These are phyloP conservation scores for Drosophila oshimai DNA, from an alignment of 1,140 invertebrate species.

Conservation along the genomic window DNA sequence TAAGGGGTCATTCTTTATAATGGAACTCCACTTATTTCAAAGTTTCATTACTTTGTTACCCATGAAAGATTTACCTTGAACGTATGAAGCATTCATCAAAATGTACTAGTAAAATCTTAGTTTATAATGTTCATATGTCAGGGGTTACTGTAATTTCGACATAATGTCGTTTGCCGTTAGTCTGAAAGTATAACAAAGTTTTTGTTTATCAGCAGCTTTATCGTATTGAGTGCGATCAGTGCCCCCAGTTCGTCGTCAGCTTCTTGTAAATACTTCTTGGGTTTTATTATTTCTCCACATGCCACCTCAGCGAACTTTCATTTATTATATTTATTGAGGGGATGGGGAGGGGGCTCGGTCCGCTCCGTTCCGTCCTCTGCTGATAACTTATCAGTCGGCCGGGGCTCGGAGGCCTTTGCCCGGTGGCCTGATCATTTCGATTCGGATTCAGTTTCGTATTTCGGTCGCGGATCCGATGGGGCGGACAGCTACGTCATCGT, in stretches of 20 bases:
- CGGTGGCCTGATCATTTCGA: constrained; percentile 39
- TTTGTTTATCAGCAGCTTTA: too few relatives aligned
- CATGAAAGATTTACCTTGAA: too few relatives aligned
- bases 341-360: background rate
- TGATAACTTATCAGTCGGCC: constrained; percentile 34
- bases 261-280: background rate
- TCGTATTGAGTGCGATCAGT: background rate
- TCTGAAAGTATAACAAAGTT: background rate
- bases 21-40: too few relatives aligned
- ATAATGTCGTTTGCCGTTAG: background rate
- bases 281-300: background rate
- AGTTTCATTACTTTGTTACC: too few relatives aligned
- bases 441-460: constrained; percentile 7
- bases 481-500: constrained; percentile 5
- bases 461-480: constrained; percentile 5
- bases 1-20: too few relatives aligned
- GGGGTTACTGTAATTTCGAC: background rate
- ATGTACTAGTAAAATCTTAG: background rate
- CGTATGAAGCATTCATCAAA: background rate
- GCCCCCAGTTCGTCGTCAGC: background rate
- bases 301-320: constrained; percentile 2
- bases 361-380: background rate
- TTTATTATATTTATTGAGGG: constrained; percentile 12
- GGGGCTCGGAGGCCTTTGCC: constrained; percentile 28
- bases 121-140: background rate